Evolutionary conservation across 2,113 vertebrate species (phyloP).

Genomic region (Cyanoramphus novaezelandiae): DNA sequence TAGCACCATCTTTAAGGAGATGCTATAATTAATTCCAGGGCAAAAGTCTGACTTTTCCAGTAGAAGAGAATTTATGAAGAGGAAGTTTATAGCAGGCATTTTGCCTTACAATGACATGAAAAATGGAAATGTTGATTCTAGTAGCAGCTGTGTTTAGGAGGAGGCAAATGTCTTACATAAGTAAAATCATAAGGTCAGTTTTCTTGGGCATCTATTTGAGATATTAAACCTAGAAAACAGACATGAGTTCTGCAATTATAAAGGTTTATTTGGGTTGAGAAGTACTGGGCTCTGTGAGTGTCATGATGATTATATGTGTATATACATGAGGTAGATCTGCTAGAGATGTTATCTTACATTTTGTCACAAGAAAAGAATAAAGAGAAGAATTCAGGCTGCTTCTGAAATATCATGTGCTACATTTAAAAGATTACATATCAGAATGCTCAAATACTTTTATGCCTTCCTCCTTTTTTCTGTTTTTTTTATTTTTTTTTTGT

Average conservation of each 20-base stretch:
- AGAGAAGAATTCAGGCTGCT: not conserved
- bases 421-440: not conserved
- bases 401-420: not conserved
- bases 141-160: not conserved
- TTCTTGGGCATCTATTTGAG: not conserved
- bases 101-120: not conserved
- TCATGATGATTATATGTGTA: not conserved
- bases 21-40: not conserved
- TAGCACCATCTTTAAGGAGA: not conserved
- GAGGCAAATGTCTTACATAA: not conserved
- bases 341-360: not conserved
- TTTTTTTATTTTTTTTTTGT: not conserved
- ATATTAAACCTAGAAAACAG: not conserved
- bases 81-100: not conserved
- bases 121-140: conserved; percentile 18
- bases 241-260: not conserved
- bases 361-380: not conserved
- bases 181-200: conserved; percentile 5
- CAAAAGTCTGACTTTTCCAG: not conserved
- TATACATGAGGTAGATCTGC: not conserved
- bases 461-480: not conserved
- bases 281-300: not conserved
- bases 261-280: not conserved
- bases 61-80: not conserved
- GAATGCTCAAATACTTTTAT: not conserved